Evolutionary conservation across 2,888 invertebrate species (phyloP), one percentile per base, ranked within the genome.

Genomic region (Cerastis leucographa): DNA sequence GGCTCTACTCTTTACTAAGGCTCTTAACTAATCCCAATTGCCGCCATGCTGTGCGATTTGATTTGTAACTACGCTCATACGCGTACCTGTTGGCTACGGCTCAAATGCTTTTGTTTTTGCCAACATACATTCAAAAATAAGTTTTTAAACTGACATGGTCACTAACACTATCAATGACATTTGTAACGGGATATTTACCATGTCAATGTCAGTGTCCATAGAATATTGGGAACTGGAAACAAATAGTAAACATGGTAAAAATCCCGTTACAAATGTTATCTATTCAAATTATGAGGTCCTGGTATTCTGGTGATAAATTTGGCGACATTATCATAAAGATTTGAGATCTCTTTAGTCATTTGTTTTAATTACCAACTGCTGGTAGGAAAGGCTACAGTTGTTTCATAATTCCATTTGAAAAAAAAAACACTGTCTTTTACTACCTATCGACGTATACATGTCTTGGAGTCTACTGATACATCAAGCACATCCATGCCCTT

Each of bases 51-150:
- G 85, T 86, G 78, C 83, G 76, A 87, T 89, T 89, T 87, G 85
- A 89, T 90, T 89, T 88, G 86, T 83, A 87, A 86, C 66, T 77
- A 75, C 65, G 69, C 42, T 69, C 64, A 51, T 59, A 56, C 66
- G 44, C 61, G n/a, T 87, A 89, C 90, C 87, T 89, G 87, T 88
- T 90, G 88, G 89, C 88, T 84, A 68, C 78, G 74, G 81, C 71
- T 90, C 88, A 87, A 90, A 87, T 86, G 82, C 74, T 85, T 86
- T 87, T 87, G 83, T 88, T 89, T 74, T 76, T 74, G 74, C 71
- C 68, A 78, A 78, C 44, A 74, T 76, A 65, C 73, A 65, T 77
- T 75, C 69, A 75, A 79, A 83, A 82, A 35, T 35, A 35, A 35
- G 35, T 35, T 35, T 35, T 35, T 35, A 35, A 35, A 35, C 35